These are phyloP conservation scores for Coenobita brevimanus DNA, from an alignment of 1,140 invertebrate species.

Conservation along the genomic window DNA sequence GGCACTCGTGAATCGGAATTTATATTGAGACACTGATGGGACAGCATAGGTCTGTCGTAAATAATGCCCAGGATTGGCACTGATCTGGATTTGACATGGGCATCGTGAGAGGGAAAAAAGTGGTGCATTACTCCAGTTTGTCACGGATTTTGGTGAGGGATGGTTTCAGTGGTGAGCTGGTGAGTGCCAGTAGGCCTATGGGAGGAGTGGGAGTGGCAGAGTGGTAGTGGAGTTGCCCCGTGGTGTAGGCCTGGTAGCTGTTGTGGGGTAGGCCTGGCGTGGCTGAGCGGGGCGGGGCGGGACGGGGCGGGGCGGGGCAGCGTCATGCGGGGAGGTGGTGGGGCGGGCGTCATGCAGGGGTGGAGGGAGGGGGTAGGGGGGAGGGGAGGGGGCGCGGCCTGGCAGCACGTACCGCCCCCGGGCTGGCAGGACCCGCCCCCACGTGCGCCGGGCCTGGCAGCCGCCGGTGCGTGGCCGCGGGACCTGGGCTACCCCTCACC, in stretches of 20 bases:
- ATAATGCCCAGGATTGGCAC: no score
- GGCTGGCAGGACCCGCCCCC: conserved; percentile 54
- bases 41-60: no score
- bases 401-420: conserved; percentile 43
- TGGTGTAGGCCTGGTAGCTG: conserved; percentile 7
- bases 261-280: conserved; percentile 24
- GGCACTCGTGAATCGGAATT: no score
- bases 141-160: not conserved
- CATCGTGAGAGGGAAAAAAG: no score
- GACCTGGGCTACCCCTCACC: conserved; percentile 40
- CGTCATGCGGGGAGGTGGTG: conserved; percentile 36
- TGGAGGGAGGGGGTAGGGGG: conserved; percentile 29
- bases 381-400: conserved; percentile 8
- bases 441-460: conserved; percentile 48
- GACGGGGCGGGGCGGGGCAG: conserved; percentile 31
- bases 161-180: not conserved
- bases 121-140: no score
- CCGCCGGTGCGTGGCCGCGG: conserved; percentile 54
- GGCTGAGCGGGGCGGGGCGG: not conserved
- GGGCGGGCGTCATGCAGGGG: conserved; percentile 37
- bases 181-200: not conserved
- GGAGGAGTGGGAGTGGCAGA: not conserved
- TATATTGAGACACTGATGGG: no score
- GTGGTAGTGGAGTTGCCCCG: not conserved
- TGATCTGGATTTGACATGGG: no score